Percentiles rank a stretch among this genome's conserved stretches.
Conservation (phyloP, 53 echinoderm and acorn worm genomes). For the Mesocentrotus franciscanus region DNA sequence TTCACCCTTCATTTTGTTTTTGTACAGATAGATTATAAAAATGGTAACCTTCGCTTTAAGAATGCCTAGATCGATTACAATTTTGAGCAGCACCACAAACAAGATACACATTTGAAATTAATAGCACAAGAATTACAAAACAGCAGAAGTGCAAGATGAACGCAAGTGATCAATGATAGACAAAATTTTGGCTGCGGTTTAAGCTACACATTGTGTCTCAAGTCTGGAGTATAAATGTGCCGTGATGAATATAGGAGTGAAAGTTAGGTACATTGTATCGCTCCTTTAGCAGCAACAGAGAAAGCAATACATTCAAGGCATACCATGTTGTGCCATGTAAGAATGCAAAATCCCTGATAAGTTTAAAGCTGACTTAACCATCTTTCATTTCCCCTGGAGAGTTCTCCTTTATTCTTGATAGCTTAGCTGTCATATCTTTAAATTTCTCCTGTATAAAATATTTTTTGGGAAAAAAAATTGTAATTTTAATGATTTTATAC, state of each 20-base stretch:
- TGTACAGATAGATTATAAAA: slow-evolving; percentile 62
- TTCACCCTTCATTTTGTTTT: slow-evolving; percentile 35
- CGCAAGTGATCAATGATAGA: slow-evolving; percentile 5
- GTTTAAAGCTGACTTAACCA: not conserved
- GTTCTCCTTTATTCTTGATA: not conserved
- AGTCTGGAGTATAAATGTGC: not conserved
- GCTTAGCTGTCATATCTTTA: not conserved
- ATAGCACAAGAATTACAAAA: slow-evolving; percentile 54
- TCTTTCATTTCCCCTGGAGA: not conserved
- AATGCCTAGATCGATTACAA: slow-evolving; percentile 52
- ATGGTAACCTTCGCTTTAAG: slow-evolving; percentile 10
- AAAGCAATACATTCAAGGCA: not conserved
- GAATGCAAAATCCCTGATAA: not conserved
- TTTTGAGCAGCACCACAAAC: slow-evolving; percentile 66
- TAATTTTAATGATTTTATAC: not conserved
- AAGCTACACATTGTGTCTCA: not conserved
- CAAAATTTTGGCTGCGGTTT: not conserved
- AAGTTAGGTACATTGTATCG: not conserved
- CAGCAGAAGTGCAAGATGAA: slow-evolving; percentile 37
- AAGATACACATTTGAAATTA: slow-evolving; percentile 9
- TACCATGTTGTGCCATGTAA: not conserved
- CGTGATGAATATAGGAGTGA: not conserved
- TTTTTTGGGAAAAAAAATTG: not conserved
- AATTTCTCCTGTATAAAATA: not conserved
- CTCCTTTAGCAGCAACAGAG: not conserved